Percentiles rank a stretch among this genome's conserved stretches.
These are phyloP conservation scores for Amorpha juglandis DNA, from an alignment of 2,888 invertebrate species.

Conservation along the genomic window DNA sequence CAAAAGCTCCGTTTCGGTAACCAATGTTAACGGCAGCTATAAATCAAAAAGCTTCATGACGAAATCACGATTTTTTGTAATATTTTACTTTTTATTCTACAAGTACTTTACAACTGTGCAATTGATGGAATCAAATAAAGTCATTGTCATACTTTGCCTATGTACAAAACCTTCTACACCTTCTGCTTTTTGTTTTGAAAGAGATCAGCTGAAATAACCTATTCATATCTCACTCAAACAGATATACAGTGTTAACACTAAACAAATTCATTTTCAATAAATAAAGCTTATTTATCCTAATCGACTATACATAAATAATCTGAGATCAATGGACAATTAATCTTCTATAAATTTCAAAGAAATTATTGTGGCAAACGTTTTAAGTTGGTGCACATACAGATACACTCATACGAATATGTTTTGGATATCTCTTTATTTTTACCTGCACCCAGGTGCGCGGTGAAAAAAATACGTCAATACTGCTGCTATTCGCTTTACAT, in stretches of 20 bases:
- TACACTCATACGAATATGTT: slow-evolving; percentile 37
- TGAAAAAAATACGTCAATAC: slow-evolving; percentile 53
- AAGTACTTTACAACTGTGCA: neutral
- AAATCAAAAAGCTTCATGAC: neutral
- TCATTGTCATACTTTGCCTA: slow-evolving; percentile 3
- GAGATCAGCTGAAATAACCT: slow-evolving; percentile 65
- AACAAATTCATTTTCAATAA: slow-evolving; percentile 57
- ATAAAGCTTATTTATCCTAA: slow-evolving; percentile 70
- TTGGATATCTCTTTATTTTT: slow-evolving; percentile 48
- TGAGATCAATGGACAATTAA: slow-evolving; percentile 68
- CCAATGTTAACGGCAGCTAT: no score
- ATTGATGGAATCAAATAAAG: neutral
- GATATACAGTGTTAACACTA: slow-evolving; percentile 30
- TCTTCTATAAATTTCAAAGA: slow-evolving; percentile 30
- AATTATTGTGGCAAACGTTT: neutral
- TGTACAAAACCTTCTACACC: slow-evolving; percentile 26
- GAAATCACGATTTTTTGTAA: neutral
- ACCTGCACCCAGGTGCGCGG: slow-evolving; percentile 64
- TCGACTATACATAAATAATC: slow-evolving; percentile 75
- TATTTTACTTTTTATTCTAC: neutral
- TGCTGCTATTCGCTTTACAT: slow-evolving; percentile 16
- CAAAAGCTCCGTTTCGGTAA: no score
- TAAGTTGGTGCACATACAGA: slow-evolving; percentile 33
- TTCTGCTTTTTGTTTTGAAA: slow-evolving; percentile 58
- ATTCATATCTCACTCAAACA: slow-evolving; percentile 43